A percentile compares a stretch with the other conserved stretches of the same genome.
Evolutionary conservation across 2,113 vertebrate species (phyloP).

Genomic region (Canis aureus): DNA sequence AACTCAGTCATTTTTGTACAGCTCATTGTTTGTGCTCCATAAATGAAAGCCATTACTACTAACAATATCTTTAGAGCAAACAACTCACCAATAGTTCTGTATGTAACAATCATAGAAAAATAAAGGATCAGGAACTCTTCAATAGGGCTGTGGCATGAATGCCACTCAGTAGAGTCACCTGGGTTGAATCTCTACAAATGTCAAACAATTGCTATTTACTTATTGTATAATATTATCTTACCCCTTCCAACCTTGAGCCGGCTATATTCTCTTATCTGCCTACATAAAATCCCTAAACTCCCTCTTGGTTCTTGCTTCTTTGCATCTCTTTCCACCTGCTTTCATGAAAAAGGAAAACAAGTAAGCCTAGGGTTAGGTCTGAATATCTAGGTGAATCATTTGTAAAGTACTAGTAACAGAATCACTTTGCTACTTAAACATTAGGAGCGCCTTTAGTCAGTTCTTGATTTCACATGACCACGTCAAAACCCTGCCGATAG

Average conservation of each 20-base stretch:
- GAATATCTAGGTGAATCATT: constrained; percentile 46
- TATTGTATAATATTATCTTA: constrained; percentile 62
- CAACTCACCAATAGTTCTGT: background rate
- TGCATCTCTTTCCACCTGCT: constrained; percentile 50
- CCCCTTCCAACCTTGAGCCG: constrained; percentile 30
- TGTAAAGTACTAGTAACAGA: constrained; percentile 49
- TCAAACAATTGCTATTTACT: constrained; percentile 59
- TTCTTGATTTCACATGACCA: background rate
- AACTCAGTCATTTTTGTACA: background rate
- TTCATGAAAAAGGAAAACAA: constrained; percentile 57
- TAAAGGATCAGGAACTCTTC: background rate
- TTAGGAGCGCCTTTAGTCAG: background rate
- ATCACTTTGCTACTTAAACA: constrained; percentile 26
- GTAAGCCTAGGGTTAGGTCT: constrained; percentile 50
- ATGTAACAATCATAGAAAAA: background rate
- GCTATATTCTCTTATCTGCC: constrained; percentile 63
- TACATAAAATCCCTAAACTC: constrained; percentile 54
- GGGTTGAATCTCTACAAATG: constrained; percentile 47
- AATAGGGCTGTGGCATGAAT: background rate
- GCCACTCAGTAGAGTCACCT: background rate
- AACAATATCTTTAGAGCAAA: background rate
- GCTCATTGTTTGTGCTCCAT: background rate
- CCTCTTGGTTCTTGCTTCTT: constrained; percentile 38
- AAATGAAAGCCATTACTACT: background rate
- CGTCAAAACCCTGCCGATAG: background rate